Conservation (phyloP, 2,113 vertebrate genomes). For the Recurvirostra avosetta region DNA sequence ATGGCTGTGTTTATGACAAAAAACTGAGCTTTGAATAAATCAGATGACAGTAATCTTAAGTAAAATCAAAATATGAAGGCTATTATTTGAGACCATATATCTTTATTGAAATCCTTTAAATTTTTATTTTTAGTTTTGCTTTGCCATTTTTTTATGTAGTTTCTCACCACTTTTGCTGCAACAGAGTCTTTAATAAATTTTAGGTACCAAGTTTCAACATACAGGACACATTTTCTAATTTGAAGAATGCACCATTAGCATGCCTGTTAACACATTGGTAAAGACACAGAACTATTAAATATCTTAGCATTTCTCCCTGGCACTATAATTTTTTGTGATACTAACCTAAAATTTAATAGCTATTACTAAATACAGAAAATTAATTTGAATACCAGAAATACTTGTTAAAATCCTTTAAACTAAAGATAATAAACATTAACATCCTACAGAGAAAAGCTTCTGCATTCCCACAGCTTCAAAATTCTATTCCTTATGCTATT, state of each 20-base stretch:
- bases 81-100: not conserved
- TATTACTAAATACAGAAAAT: not conserved
- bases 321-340: not conserved
- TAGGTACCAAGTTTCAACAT: not conserved
- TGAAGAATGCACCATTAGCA: fast-evolving
- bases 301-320: not conserved
- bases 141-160: not conserved
- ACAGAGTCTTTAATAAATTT: not conserved
- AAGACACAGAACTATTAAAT: not conserved
- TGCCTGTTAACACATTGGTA: not conserved
- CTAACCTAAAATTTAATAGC: not conserved
- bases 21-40: not conserved
- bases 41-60: not conserved
- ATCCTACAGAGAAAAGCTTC: not conserved
- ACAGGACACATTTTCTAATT: not conserved
- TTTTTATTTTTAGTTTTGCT: not conserved
- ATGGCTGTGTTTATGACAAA: not conserved
- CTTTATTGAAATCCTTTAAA: not conserved
- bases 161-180: not conserved
- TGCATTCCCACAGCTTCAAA: not conserved
- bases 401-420: not conserved
- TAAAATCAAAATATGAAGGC: not conserved
- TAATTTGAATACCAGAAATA: not conserved
- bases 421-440: not conserved
- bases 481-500: not conserved